Conservation (phyloP, 2,113 vertebrate species). For the Turdus rufiventris region DNA sequence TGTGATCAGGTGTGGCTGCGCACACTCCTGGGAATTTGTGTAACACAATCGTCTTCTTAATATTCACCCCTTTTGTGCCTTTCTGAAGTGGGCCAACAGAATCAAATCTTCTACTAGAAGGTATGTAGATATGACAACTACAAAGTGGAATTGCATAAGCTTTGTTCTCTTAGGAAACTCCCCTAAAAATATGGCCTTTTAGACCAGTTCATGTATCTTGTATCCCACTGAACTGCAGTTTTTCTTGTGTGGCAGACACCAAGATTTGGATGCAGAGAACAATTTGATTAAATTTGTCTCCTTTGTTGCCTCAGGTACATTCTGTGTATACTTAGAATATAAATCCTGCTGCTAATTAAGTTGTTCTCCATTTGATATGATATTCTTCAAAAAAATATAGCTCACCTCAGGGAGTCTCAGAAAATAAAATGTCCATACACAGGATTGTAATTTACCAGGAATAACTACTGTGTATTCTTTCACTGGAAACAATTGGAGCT, state of each 20-base stretch:
- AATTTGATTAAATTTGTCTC: conserved; percentile 1
- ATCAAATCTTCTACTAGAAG: neutral
- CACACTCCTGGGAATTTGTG: neutral
- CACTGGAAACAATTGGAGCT: neutral
- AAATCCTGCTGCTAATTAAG: neutral
- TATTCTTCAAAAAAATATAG: neutral
- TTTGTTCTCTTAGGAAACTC: neutral
- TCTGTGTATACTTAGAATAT: neutral
- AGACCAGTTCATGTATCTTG: neutral
- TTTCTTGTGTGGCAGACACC: neutral
- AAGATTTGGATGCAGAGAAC: neutral
- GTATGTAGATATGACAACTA: neutral
- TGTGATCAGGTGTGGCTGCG: neutral
- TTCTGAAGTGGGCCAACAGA: neutral
- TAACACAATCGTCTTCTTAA: neutral
- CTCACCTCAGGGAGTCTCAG: neutral
- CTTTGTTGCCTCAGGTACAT: neutral
- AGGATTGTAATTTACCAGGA: neutral
- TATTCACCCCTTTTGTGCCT: neutral
- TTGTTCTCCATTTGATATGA: neutral
- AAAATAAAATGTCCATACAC: neutral
- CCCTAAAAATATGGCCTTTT: neutral
- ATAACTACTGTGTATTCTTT: neutral
- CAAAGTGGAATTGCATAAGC: neutral
- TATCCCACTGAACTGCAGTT: neutral